Conservation (phyloP, 1,140 invertebrate species). For the Drosophila kanapiae region DNA sequence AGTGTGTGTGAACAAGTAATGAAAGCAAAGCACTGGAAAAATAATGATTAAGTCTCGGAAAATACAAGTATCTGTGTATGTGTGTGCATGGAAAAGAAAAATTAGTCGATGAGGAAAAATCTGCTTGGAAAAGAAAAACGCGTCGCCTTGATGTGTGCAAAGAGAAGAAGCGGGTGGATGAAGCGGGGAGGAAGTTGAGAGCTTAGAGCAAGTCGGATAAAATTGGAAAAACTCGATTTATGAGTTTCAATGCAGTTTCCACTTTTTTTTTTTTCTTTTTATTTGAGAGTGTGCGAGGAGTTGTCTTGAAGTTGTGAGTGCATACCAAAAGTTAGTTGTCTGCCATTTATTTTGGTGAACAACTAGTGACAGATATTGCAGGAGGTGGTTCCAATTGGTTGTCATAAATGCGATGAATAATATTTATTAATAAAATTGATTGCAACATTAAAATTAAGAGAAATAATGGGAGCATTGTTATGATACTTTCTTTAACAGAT, state of each 20-base stretch:
- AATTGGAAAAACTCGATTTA: slow-evolving; percentile 76
- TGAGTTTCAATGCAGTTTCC: slow-evolving; percentile 69
- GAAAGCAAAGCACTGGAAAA: slow-evolving; percentile 79
- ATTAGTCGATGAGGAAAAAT: slow-evolving; percentile 65
- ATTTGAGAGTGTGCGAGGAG: slow-evolving; percentile 18
- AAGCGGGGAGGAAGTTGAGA: background rate
- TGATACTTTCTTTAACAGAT: no score
- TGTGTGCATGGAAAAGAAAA: slow-evolving; percentile 44
- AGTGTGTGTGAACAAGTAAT: slow-evolving; percentile 64
- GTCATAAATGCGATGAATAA: background rate
- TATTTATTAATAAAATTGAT: background rate
- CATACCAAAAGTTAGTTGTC: slow-evolving; percentile 55
- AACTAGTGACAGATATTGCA: slow-evolving; percentile 20
- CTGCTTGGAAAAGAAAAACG: slow-evolving; percentile 49
- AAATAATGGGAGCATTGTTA: no score
- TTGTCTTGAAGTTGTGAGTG: slow-evolving; percentile 46
- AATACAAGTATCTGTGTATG: slow-evolving; percentile 29
- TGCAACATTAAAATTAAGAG: background rate
- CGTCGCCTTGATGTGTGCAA: slow-evolving; percentile 11
- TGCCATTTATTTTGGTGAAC: slow-evolving; percentile 29
- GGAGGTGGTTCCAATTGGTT: background rate
- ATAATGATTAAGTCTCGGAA: slow-evolving; percentile 72
- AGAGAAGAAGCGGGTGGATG: slow-evolving; percentile 7
- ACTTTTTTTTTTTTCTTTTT: slow-evolving; percentile 7
- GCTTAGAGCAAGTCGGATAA: slow-evolving; percentile 27